Percentiles rank a stretch among this genome's conserved stretches.
phyloP scores from a whole-genome alignment of 2,888 invertebrate species.

The Agonopterix arenella region DNA sequence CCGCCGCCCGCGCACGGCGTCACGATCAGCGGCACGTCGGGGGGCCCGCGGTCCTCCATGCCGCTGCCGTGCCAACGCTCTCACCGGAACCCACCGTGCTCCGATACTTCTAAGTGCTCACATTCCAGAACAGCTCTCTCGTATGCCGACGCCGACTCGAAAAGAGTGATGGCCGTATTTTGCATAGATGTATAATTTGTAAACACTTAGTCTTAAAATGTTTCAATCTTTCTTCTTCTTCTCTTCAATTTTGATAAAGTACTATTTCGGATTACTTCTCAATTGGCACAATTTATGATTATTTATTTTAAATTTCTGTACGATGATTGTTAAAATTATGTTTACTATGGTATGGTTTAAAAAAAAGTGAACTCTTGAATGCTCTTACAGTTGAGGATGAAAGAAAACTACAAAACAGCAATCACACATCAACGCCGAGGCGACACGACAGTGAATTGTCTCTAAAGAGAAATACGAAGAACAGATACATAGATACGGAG shows the following conservation, averaged over 20 bases:
- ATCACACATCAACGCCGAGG: slow-evolving; percentile 5
- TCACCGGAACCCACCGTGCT: slow-evolving; percentile 71
- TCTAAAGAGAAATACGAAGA: not conserved
- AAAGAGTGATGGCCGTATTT: slow-evolving; percentile 66
- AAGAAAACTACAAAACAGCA: slow-evolving; percentile 10
- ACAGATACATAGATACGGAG: not conserved
- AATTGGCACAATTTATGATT: not conserved
- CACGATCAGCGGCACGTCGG: slow-evolving; percentile 67
- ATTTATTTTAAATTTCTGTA: not conserved
- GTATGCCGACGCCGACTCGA: slow-evolving; percentile 67
- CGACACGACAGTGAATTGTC: slow-evolving; percentile 12
- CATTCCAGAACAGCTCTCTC: slow-evolving; percentile 69
- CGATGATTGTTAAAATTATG: not conserved
- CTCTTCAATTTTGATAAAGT: not conserved
- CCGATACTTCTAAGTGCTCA: slow-evolving; percentile 62
- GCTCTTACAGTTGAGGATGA: slow-evolving; percentile 7
- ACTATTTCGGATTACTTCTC: not conserved
- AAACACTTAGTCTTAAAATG: not conserved
- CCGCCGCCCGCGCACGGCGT: slow-evolving; percentile 43
- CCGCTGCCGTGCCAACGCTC: slow-evolving; percentile 75
- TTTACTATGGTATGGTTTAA: slow-evolving; percentile 56
- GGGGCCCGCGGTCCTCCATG: slow-evolving; percentile 76
- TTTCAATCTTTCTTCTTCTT: not conserved
- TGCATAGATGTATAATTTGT: slow-evolving; percentile 43
- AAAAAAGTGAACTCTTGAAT: slow-evolving; percentile 10